Evolutionary conservation across 2,888 invertebrate genomes (phyloP).

Genomic region (Tetragonisca angustula): DNA sequence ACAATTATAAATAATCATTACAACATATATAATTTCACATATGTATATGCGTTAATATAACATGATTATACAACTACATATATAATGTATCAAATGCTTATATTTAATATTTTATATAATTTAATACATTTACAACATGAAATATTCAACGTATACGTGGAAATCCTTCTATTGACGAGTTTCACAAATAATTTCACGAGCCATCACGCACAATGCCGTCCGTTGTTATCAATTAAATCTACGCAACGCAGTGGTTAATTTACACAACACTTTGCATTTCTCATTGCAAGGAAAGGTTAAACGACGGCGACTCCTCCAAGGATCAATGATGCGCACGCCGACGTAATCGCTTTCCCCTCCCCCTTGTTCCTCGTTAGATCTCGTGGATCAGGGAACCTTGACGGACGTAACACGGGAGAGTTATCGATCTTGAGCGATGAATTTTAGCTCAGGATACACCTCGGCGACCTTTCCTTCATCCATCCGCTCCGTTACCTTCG

Average conservation of each 20-base stretch:
- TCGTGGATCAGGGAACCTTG: conserved; percentile 43
- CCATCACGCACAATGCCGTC: neutral
- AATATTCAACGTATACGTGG: too few relatives aligned
- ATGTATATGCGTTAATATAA: too few relatives aligned
- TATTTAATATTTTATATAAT: too few relatives aligned
- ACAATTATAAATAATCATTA: too few relatives aligned
- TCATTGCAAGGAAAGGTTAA: conserved; percentile 5
- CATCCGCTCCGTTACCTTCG: conserved; percentile 56
- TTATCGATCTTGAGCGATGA: conserved; percentile 46
- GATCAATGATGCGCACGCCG: conserved; percentile 17
- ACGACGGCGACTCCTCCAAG: conserved; percentile 9
- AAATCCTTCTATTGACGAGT: too few relatives aligned
- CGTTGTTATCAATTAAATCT: neutral
- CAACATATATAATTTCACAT: too few relatives aligned
- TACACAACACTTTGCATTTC: neutral
- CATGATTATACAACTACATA: too few relatives aligned
- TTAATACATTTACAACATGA: too few relatives aligned
- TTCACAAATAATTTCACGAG: neutral
- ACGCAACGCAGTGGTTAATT: neutral
- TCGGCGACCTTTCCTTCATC: conserved; percentile 54
- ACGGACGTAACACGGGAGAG: neutral
- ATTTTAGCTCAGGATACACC: conserved; percentile 50
- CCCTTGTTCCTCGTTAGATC: conserved; percentile 6
- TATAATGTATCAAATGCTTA: too few relatives aligned
- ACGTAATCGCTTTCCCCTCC: neutral